Evolutionary conservation across 2,113 vertebrate genomes (phyloP).

Genomic region (Nibea coibor): DNA sequence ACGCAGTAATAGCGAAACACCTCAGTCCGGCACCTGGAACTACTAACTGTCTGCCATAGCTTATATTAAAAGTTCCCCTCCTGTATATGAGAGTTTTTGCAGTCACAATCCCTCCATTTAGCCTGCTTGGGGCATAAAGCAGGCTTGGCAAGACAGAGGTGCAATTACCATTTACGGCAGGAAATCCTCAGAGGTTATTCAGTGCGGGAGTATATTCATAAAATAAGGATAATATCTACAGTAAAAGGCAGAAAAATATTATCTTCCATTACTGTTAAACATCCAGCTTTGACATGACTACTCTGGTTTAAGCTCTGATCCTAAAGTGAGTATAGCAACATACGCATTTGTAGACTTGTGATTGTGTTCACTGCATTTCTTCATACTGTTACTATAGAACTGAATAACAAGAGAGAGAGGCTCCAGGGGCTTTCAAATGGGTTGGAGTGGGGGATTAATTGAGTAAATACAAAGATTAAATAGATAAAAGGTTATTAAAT

Average conservation of each 20-base stretch:
- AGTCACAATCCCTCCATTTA: slow-evolving; percentile 45
- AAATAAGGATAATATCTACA: slow-evolving; percentile 24
- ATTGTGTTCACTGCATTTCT: neutral
- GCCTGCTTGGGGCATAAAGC: slow-evolving; percentile 26
- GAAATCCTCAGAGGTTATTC: slow-evolving; percentile 43
- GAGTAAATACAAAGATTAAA: neutral
- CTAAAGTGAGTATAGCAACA: neutral
- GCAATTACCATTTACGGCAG: slow-evolving; percentile 54
- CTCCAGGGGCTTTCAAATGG: neutral
- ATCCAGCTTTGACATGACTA: neutral
- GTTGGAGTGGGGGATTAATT: neutral
- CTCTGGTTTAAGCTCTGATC: neutral
- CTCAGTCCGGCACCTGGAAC: slow-evolving; percentile 2
- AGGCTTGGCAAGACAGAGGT: slow-evolving; percentile 45
- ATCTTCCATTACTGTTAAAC: neutral
- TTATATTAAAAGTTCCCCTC: slow-evolving; percentile 15
- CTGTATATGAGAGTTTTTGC: slow-evolving; percentile 15
- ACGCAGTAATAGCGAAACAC: slow-evolving; percentile 17
- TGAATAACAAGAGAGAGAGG: neutral
- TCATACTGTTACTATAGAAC: neutral
- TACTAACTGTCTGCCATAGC: slow-evolving; percentile 14
- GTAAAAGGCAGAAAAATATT: neutral
- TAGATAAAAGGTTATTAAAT: neutral
- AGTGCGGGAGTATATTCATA: slow-evolving; percentile 30
- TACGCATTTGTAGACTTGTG: neutral